Evolutionary conservation across 2,113 vertebrate species (phyloP).

Genomic region (Sula dactylatra): DNA sequence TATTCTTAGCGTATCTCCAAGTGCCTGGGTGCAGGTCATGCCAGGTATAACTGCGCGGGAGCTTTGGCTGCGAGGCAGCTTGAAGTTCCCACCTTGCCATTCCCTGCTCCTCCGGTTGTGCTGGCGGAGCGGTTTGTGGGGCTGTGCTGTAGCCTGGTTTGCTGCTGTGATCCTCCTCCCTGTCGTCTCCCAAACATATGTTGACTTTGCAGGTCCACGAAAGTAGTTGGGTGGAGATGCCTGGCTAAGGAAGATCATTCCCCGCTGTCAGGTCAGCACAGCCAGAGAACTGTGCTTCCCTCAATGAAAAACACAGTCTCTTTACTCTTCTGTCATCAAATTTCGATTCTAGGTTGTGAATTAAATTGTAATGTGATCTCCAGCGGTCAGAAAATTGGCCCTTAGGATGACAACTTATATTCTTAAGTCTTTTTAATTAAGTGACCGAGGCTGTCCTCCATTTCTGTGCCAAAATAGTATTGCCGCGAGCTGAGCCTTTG

Average conservation of each 20-base stretch:
- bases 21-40: background rate
- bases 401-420: constrained; percentile 21
- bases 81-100: background rate
- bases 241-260: background rate
- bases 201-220: background rate
- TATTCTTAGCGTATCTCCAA: background rate
- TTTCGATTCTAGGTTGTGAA: constrained; percentile 50
- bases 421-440: constrained; percentile 51
- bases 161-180: background rate
- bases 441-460: background rate
- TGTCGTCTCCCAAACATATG: background rate
- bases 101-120: background rate
- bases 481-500: background rate
- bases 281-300: background rate
- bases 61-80: background rate
- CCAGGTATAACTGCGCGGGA: background rate
- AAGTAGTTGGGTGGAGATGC: background rate
- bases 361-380: constrained; percentile 34
- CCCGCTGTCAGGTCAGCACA: background rate
- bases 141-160: background rate
- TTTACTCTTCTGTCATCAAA: constrained; percentile 24
- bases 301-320: background rate
- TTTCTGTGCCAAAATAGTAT: background rate
- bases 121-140: background rate
- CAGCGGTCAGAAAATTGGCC: constrained; percentile 36